phyloP scores from a whole-genome alignment of 2,113 vertebrate species.

The Oceanites oceanicus region DNA sequence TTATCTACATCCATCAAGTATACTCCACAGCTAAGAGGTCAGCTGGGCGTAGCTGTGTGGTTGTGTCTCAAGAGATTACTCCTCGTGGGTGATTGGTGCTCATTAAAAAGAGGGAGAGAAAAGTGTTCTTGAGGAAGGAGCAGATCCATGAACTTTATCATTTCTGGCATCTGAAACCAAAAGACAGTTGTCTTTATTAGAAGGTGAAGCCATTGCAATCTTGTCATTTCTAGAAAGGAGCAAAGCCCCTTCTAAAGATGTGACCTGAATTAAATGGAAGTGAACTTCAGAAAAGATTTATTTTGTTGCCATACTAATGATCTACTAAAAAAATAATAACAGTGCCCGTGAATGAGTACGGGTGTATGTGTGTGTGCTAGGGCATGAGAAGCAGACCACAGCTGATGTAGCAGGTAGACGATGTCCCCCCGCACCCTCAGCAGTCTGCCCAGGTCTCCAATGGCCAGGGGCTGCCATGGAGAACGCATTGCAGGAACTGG shows the following conservation, averaged over 20 bases:
- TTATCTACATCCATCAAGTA: not conserved
- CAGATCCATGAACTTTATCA: not conserved
- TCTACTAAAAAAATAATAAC: not conserved
- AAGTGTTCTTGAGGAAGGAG: not conserved
- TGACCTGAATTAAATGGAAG: not conserved
- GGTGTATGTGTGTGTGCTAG: too few relatives aligned
- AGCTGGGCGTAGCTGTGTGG: not conserved
- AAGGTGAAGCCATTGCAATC: not conserved
- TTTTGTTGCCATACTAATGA: not conserved
- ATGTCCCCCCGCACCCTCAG: fast-evolving
- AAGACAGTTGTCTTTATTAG: not conserved
- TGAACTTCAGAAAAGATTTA: not conserved
- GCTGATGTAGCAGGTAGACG: not conserved
- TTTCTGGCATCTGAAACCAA: not conserved
- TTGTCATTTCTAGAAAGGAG: not conserved
- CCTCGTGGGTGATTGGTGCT: not conserved
- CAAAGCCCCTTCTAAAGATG: not conserved
- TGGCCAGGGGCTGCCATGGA: not conserved
- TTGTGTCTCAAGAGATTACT: not conserved
- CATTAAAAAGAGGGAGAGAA: not conserved
- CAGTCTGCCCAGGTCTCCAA: not conserved
- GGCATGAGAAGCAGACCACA: not conserved
- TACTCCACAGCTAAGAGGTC: not conserved
- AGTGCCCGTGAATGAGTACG: fast-evolving
- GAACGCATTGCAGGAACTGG: not conserved